phyloP scores from a whole-genome alignment of 2,888 invertebrate species.

The Caprella mutica region DNA sequence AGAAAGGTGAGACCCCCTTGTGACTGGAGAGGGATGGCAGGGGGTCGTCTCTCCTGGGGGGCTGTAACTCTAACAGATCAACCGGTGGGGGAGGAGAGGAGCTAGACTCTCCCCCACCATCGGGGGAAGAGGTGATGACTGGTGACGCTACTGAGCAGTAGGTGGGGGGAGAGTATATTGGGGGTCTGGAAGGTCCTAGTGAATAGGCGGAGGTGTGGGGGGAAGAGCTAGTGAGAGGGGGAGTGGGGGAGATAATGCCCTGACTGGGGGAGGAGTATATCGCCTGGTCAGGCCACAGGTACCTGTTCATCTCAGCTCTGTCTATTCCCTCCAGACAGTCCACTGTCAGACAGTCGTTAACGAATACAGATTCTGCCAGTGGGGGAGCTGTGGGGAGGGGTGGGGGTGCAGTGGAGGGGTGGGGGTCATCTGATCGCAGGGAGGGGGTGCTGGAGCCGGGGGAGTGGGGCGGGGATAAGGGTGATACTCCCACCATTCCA shows the following conservation, averaged over 20 bases:
- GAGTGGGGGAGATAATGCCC: constrained; percentile 2
- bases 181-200: constrained; percentile 1
- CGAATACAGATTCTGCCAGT: constrained; percentile 16
- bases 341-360: constrained; percentile 21
- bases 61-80: constrained; percentile 31
- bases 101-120: constrained; percentile 18
- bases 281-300: constrained; percentile 30
- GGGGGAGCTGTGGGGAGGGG: too few relatives aligned
- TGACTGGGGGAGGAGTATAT: constrained; percentile 12
- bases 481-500: constrained; percentile 16
- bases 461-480: constrained; percentile 27
- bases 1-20: constrained; percentile 24
- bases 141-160: constrained; percentile 23
- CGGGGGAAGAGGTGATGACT: constrained; percentile 18
- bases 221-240: constrained; percentile 10
- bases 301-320: constrained; percentile 32
- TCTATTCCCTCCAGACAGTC: constrained; percentile 29
- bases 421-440: constrained; percentile 7
- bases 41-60: constrained; percentile 28
- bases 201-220: constrained; percentile 12
- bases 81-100: constrained; percentile 4
- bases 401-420: background rate
- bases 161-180: constrained; percentile 17
- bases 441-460: background rate
- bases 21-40: constrained; percentile 15